Evolutionary conservation across 2,113 vertebrate species (phyloP).

Genomic region (Mastomys natalensis): DNA sequence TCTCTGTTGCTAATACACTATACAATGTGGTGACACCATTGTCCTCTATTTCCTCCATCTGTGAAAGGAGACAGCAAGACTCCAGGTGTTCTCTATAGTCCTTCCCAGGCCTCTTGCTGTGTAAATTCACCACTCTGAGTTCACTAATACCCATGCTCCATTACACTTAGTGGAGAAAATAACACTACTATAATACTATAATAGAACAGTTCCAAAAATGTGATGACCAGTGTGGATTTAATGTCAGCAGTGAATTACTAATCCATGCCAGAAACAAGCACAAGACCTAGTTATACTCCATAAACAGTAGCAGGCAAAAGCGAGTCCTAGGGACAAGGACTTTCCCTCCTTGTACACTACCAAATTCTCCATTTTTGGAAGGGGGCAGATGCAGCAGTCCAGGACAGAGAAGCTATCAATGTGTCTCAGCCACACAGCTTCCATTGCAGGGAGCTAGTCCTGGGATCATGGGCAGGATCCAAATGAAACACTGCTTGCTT

Average conservation of each 20-base stretch:
- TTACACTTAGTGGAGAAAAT: constrained; percentile 49
- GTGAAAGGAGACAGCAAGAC: constrained; percentile 6
- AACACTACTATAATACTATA: neutral
- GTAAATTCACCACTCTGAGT: neutral
- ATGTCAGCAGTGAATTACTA: constrained; percentile 66
- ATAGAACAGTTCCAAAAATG: neutral
- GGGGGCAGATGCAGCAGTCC: neutral
- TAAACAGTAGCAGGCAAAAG: neutral
- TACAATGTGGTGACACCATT: neutral
- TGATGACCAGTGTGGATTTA: constrained; percentile 37
- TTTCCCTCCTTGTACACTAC: neutral
- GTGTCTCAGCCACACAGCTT: neutral
- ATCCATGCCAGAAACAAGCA: constrained; percentile 23
- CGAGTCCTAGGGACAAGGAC: neutral
- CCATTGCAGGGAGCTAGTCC: neutral
- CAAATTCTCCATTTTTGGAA: neutral
- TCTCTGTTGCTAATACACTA: neutral
- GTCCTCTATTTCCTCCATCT: neutral
- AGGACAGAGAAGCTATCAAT: neutral
- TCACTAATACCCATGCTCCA: neutral
- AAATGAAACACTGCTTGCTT: neutral
- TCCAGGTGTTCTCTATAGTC: neutral
- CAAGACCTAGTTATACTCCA: neutral
- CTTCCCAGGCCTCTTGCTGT: neutral
- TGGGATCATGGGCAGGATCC: neutral